These are phyloP conservation scores for Lepidocolaptes lacrymiger DNA, from an alignment of 2,797 vertebrate genomes.

Conservation along the genomic window DNA sequence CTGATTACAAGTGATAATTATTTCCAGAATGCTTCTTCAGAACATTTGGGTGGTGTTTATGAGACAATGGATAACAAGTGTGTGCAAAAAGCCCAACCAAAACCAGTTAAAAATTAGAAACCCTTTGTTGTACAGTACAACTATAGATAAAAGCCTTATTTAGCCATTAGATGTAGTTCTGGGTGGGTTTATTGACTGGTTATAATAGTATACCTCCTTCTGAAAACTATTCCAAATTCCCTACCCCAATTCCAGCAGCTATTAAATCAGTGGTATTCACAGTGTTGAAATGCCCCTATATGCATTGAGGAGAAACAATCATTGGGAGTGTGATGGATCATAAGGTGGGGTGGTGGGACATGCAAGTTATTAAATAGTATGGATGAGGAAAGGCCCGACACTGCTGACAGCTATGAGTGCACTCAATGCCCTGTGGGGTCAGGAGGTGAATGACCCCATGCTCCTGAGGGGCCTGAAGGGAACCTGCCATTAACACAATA, in stretches of 20 bases:
- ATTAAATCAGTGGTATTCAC: accelerated
- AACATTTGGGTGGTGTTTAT: neutral
- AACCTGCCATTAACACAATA: conserved; percentile 33
- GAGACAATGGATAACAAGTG: neutral
- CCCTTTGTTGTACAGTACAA: neutral
- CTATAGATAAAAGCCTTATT: neutral
- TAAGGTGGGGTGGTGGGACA: neutral
- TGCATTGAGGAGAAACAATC: neutral
- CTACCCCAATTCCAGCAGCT: neutral
- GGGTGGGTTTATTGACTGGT: neutral
- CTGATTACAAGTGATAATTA: neutral
- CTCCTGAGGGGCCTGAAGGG: conserved; percentile 3
- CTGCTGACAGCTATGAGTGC: neutral
- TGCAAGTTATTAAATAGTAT: neutral
- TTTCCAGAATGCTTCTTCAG: conserved; percentile 14
- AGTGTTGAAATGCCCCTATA: neutral
- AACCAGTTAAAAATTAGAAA: neutral
- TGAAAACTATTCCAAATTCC: neutral
- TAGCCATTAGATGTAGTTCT: neutral
- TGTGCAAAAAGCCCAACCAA: neutral
- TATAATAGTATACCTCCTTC: neutral
- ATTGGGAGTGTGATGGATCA: neutral
- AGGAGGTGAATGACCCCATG: conserved; percentile 9
- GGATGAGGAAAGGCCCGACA: neutral
- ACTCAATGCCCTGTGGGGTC: neutral